Conservation (phyloP, 2,113 vertebrate genomes). For the Gila orcuttii region DNA sequence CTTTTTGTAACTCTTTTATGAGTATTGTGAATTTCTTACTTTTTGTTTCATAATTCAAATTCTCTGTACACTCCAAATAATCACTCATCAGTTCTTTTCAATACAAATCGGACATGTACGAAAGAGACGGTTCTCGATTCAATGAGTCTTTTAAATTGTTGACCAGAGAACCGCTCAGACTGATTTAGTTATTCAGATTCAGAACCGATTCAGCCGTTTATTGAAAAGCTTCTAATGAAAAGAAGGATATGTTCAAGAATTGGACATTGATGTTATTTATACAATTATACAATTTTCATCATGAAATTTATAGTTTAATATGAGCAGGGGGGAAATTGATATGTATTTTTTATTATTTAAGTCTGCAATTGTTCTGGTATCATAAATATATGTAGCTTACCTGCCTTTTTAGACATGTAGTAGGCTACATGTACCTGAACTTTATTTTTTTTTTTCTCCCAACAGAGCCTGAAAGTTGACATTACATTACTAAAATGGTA, state of each 20-base stretch:
- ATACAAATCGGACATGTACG: background rate
- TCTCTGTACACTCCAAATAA: too few species aligned
- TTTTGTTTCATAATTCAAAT: background rate
- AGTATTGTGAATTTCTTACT: background rate
- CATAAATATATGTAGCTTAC: background rate
- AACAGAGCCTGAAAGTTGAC: background rate
- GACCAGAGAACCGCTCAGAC: background rate
- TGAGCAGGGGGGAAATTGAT: background rate
- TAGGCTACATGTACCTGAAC: background rate
- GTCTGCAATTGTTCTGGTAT: background rate
- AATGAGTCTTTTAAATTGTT: background rate
- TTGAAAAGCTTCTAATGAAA: background rate
- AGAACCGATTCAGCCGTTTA: background rate
- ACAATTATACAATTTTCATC: background rate
- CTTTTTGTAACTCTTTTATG: too few species aligned
- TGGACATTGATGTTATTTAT: background rate
- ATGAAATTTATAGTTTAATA: background rate
- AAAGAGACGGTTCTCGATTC: background rate
- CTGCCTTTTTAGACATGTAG: background rate
- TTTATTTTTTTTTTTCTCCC: background rate
- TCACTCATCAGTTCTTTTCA: background rate
- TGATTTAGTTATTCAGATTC: background rate
- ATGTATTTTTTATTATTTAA: background rate
- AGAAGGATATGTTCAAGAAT: background rate
- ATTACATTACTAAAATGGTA: slow-evolving; percentile 80